Conservation (phyloP, 1,140 invertebrate species). For the Delia radicum region DNA sequence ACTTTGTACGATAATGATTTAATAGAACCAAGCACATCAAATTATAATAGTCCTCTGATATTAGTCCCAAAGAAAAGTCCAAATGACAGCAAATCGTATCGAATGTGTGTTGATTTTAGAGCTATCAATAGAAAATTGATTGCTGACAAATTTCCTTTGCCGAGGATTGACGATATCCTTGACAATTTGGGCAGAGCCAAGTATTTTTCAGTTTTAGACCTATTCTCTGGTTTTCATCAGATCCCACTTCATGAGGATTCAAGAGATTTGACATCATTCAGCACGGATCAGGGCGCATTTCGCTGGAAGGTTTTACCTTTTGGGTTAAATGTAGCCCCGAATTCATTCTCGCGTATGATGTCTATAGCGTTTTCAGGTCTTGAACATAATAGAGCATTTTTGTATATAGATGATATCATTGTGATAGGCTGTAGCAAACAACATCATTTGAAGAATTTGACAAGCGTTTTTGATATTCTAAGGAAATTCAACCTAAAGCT, state of each 20-base stretch:
- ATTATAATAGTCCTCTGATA: conserved; percentile 14
- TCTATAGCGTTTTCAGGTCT: conserved; percentile 11
- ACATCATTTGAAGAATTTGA: conserved; percentile 20
- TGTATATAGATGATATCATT: not conserved
- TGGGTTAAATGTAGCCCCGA: conserved; percentile 7
- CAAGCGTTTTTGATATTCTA: conserved; percentile 3
- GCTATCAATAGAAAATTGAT: conserved; percentile 9
- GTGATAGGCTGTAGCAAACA: conserved; percentile 1
- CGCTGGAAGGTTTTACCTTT: not conserved
- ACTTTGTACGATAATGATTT: conserved; percentile 14
- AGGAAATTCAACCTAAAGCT: conserved; percentile 5
- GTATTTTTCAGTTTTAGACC: not conserved
- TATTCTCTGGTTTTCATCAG: not conserved
- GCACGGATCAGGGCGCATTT: conserved; percentile 3
- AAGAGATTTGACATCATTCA: not conserved
- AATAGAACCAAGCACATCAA: conserved; percentile 11
- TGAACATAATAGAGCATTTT: no score
- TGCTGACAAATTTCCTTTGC: not conserved
- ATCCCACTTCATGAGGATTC: not conserved
- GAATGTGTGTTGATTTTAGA: conserved; percentile 23
- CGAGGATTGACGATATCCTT: conserved; percentile 2
- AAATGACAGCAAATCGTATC: conserved; percentile 4
- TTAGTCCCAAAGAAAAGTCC: not conserved
- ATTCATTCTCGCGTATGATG: conserved; percentile 20
- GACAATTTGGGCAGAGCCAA: not conserved